Evolutionary conservation across 2,113 vertebrate genomes (phyloP).

Genomic region (Megalops atlanticus): DNA sequence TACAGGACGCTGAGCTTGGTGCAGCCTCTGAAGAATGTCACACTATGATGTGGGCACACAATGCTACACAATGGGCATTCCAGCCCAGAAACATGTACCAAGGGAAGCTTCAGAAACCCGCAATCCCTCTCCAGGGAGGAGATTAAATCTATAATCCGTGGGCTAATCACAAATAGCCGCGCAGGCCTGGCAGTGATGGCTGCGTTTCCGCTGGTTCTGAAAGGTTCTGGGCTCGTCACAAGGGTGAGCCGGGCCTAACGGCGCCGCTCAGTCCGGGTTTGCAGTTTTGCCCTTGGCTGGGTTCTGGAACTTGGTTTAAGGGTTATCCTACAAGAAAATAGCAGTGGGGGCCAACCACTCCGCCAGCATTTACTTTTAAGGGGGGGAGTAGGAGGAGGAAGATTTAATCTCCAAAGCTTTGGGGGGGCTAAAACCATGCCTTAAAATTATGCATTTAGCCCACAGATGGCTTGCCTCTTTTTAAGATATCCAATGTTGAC

Average conservation of each 20-base stretch:
- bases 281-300: too few species aligned
- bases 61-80: too few species aligned
- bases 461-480: neutral
- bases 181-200: neutral
- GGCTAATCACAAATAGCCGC: neutral
- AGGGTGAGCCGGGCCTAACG: neutral
- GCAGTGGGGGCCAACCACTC: too few species aligned
- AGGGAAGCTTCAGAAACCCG: neutral
- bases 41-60: neutral
- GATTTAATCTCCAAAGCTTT: neutral
- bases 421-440: neutral
- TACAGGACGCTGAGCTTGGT: too few species aligned
- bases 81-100: neutral
- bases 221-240: neutral
- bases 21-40: neutral
- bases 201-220: neutral
- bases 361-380: too few species aligned
- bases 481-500: neutral
- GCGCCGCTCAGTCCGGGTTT: too few species aligned
- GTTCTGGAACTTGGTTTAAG: too few species aligned
- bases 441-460: neutral
- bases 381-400: too few species aligned
- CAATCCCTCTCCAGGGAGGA: neutral
- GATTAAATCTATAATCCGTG: neutral
- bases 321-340: too few species aligned